Base-by-base conservation (phyloP, 2,888 invertebrate species). In the Plagodis dolabraria region DNA sequence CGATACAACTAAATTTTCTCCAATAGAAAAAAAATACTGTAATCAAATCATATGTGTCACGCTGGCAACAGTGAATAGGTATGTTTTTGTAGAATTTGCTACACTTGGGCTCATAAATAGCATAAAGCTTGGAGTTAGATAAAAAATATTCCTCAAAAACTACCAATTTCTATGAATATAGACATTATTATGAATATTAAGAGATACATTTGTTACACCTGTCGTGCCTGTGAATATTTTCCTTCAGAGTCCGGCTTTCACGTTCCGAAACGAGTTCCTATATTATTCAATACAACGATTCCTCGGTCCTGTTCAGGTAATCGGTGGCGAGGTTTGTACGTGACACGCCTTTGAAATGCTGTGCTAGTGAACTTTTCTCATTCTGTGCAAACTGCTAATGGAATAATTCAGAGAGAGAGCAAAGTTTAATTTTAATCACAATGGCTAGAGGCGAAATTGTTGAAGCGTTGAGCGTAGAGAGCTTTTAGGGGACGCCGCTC, bases 291-390 rank as follows among this genome's bases (percentile, higher is more conserved):
- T 74, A 46, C 53, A 8, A 40, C 11, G 67, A 73, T 68, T 75
- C 67, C 71, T 68, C 55, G 69, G 33, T 76, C 76, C 75, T 75
- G 75, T 74, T 73, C 68, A 76, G 70, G 70, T 77, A 76, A 76
- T 75, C 74, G 62, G 57, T 67, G 65, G 63, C 64, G 65, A 59
- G 68, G 54, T 63, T 57, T 67, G 53, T 70, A 75, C 79, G 80
- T 82, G 79, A 72, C 68, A 55, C 33, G 74, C 63, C 51, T 77
- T 65, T 63, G 60, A 36, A 72, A 80, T 47, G 8, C 34, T 48
- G 35, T 44, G 44, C 52, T 59, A 61, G 64, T 67, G 55, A 66
- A 63, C 54, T 67, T 52, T 61, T 47, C 48, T 46, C 43, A 50
- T 42, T n/a, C 43, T 12, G 50, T 35, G 47, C 60, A 44, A 50